These are phyloP conservation scores for Spheniscus humboldti DNA, from an alignment of 2,797 vertebrate genomes.

Conservation along the genomic window DNA sequence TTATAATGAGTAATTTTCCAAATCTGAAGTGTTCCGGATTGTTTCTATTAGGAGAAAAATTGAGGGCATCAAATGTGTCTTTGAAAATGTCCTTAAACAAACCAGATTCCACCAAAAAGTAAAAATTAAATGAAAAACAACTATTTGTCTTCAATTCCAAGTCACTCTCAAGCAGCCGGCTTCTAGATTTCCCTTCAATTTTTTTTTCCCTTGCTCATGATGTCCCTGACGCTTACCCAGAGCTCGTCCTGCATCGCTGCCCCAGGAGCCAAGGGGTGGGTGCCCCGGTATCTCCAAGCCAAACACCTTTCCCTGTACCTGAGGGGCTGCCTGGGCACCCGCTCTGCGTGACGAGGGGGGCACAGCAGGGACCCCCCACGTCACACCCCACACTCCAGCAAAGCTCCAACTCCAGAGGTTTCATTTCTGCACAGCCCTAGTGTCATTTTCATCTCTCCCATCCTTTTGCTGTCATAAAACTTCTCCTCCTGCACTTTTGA, in stretches of 20 bases:
- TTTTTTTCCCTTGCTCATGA: not conserved
- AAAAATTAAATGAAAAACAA: not conserved
- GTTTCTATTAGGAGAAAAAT: not conserved
- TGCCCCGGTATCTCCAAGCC: too few species aligned
- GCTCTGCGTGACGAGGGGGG: accelerated
- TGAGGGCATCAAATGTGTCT: not conserved
- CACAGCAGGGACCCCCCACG: not conserved
- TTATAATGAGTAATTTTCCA: not conserved
- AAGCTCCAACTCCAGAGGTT: not conserved
- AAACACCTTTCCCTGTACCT: not conserved
- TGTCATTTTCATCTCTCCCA: not conserved
- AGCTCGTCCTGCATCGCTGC: not conserved
- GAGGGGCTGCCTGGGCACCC: not conserved
- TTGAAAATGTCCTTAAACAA: not conserved
- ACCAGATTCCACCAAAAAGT: not conserved
- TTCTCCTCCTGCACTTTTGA: not conserved
- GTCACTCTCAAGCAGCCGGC: not conserved
- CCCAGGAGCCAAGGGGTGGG: not conserved
- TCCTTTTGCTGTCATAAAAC: not conserved
- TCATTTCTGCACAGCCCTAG: not conserved
- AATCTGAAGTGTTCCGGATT: not conserved
- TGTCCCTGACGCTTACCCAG: not conserved
- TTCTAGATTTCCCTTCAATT: not conserved
- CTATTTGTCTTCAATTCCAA: not conserved
- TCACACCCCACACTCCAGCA: not conserved